Evolutionary conservation across 2,888 invertebrate species (phyloP), one percentile per base, ranked within the genome.

Genomic region (Kryphioiulus occultus): DNA sequence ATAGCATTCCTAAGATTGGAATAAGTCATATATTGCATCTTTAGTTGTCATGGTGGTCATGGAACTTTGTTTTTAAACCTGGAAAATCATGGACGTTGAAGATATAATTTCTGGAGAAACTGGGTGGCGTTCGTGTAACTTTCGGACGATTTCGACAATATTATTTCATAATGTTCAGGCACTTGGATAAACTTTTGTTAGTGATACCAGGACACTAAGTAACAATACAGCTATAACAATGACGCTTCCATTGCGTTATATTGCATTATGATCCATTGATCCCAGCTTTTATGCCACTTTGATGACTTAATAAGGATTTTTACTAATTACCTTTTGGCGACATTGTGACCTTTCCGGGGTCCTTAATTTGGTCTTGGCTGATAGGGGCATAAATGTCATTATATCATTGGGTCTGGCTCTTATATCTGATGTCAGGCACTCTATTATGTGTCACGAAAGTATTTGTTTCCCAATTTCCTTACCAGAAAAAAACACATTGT

Each of bases 371-470:
- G 78, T 30, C 78, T 78, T 78, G 0, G 78, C 17, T 15, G 78
- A 78, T 78, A 78, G 15, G 78, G 78, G 78, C 30, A 78, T 30
- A 78, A 30, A 78, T 30, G 30, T 30, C 78, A 78, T 78, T 78
- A 26, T 68, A 30, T 78, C 78, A 78, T 78, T 15, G 30, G 78
- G 30, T 30, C 30, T 3, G 30, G 22, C 53, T 78, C 30, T 78
- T 15, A 78, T 78, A 78, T 78, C 78, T 78, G 78, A 78, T 78
- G 78, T 78, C 78, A 78, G 78, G 78, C 78, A 78, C 78, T 78
- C 78, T 78, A 78, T 78, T 78, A 78, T 78, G 30, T 78, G 78
- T 30, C 78, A 30, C 10, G 15, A 30, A 78, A 78, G 78, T 30
- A 15, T 26, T 78, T 78, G 78, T 78, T 78, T 78, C 78, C 78